Base-by-base conservation (phyloP, 2,888 invertebrate species). In the Hypomecis punctinalis region DNA sequence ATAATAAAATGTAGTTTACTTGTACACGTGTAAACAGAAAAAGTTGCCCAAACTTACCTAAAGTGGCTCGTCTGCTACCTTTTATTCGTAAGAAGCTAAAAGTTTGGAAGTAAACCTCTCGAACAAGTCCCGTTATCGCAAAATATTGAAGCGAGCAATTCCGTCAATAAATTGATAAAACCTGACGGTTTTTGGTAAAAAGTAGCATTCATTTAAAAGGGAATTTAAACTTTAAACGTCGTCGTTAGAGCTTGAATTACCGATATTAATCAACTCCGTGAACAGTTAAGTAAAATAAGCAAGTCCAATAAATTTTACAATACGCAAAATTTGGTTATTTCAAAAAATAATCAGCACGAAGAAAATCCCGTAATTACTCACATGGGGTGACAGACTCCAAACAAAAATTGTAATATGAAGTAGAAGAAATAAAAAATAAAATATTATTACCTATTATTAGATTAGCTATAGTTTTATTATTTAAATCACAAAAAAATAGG, bases 131-230 rank as follows among this genome's bases (percentile, higher is more conserved):
- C 65, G 65, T 66, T 66, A 66, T 66, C 57, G 65, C 57, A 10
- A 66, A 66, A 61, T 66, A 66, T 66, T 61, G 65, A 57, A 52
- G 61, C 57, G 36, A 60, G 43, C 56, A 52, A 61, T 66, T 66
- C 57, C 47, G 43, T 57, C 65, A 65, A 67, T 65, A 68, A 68
- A 67, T 68, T 67, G 65, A 61, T 65, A 65, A 61, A 68, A 65
- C 66, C 66, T 68, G 66, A 64, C 57, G 37, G 45, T 48, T 54
- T 48, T 48, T 46, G 39, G 52, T 42, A 47, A 63, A 46, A 56
- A 33, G 43, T 23, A 36, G 45, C 33, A 11, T 39, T 51, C 9
- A 52, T 52, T 51, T 13, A 8, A 51, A 37, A 37, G 13, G 13
- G 37, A 37, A 37, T 37, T 51, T 7, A 51, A 51, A 36, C 7